Conservation (phyloP, 1,140 invertebrate genomes). For the Scaptomyza hsui region DNA sequence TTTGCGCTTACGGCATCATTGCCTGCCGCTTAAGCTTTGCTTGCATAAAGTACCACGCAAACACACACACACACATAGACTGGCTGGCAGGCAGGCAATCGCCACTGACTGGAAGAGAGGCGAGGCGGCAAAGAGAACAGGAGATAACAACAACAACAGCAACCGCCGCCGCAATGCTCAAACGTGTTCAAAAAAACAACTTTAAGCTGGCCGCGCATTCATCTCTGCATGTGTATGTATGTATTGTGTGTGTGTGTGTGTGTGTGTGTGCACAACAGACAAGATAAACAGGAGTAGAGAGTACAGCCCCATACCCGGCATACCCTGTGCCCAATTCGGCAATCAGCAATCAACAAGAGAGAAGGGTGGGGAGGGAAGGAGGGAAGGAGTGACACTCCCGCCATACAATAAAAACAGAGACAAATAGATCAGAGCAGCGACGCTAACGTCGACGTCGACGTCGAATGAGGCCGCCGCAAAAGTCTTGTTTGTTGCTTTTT, state of each 20-base stretch:
- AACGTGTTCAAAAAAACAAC: conserved; percentile 72
- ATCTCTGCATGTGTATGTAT: conserved; percentile 21
- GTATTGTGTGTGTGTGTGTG: conserved; percentile 3
- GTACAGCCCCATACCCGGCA: conserved; percentile 10
- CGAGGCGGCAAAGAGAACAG: not conserved
- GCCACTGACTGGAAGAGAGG: not conserved
- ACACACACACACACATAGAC: conserved; percentile 20
- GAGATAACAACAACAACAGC: too few relatives aligned
- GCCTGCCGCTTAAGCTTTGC: conserved; percentile 57
- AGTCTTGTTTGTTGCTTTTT: conserved; percentile 13
- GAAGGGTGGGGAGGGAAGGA: not conserved
- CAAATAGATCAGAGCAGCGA: conserved; percentile 51
- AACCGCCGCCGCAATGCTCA: conserved; percentile 28
- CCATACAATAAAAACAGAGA: conserved; percentile 30
- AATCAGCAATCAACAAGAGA: conserved; percentile 3
- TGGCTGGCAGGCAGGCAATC: conserved; percentile 21
- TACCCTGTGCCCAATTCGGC: conserved; percentile 50
- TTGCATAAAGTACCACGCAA: conserved; percentile 75
- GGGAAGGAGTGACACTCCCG: not conserved
- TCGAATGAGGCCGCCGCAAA: not conserved
- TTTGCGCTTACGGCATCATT: conserved; percentile 72
- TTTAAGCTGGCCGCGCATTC: conserved; percentile 50
- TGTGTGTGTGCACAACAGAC: conserved; percentile 22
- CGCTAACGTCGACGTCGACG: conserved; percentile 7
- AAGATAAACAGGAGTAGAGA: conserved; percentile 46